Evolutionary conservation across 1,140 invertebrate genomes (phyloP).

Genomic region (Sarcophaga bullata): DNA sequence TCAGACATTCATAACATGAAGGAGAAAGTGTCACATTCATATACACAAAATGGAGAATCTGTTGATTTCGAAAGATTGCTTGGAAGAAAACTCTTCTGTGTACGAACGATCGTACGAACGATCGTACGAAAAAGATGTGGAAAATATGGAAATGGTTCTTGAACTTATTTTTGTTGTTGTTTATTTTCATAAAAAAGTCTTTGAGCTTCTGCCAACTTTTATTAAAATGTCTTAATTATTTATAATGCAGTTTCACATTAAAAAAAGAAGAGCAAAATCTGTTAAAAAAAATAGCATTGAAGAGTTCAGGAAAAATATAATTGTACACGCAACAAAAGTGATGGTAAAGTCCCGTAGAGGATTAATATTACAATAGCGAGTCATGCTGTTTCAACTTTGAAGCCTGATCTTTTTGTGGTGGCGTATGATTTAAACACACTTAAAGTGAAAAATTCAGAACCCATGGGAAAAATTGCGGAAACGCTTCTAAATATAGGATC

Average conservation of each 20-base stretch:
- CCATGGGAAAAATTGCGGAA: too few relatives aligned
- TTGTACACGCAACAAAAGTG: too few relatives aligned
- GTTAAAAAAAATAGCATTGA: not conserved
- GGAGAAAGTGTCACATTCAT: not conserved
- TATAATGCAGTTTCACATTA: constrained; percentile 28
- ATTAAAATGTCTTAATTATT: constrained; percentile 39
- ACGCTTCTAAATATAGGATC: too few relatives aligned
- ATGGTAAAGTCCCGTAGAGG: too few relatives aligned
- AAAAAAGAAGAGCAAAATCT: not conserved
- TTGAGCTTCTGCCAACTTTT: constrained; percentile 10
- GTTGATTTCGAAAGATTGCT: not conserved
- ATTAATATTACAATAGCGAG: too few relatives aligned
- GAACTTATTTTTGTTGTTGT: not conserved
- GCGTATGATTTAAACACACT: too few relatives aligned
- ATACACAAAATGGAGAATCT: not conserved
- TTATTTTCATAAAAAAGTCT: constrained; percentile 2
- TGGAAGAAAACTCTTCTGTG: not conserved
- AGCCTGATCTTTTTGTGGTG: too few relatives aligned
- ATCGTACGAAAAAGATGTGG: too few relatives aligned
- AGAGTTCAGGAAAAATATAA: too few relatives aligned
- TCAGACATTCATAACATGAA: not conserved
- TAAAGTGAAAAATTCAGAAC: too few relatives aligned
- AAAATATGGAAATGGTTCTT: not conserved
- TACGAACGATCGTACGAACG: too few relatives aligned
- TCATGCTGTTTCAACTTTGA: too few relatives aligned